phyloP scores from a whole-genome alignment of 2,888 invertebrate genomes.

The Drosophila emarginata region DNA sequence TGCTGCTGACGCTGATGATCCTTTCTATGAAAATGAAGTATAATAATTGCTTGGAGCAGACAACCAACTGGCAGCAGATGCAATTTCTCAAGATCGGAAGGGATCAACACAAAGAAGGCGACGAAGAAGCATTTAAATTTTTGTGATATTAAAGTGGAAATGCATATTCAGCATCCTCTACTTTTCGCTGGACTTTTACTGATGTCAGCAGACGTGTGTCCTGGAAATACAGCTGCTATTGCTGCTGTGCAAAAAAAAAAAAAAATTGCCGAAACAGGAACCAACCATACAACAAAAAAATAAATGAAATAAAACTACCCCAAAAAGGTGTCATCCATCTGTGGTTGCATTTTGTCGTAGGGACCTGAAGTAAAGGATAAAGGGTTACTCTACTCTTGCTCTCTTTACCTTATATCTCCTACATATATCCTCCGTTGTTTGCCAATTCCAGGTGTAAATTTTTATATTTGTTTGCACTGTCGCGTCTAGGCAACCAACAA shows the following conservation, averaged over 20 bases:
- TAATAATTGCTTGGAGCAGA: slow-evolving; percentile 61
- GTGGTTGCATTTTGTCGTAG: slow-evolving; percentile 57
- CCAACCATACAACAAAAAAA: slow-evolving; percentile 25
- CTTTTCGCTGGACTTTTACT: background rate
- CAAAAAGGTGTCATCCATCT: slow-evolving; percentile 58
- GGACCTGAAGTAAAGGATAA: slow-evolving; percentile 31
- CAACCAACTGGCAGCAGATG: slow-evolving; percentile 62
- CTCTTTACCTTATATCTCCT: slow-evolving; percentile 7
- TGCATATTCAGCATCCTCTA: slow-evolving; percentile 76
- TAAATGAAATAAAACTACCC: slow-evolving; percentile 25
- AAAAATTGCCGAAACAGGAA: slow-evolving; percentile 42
- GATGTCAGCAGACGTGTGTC: slow-evolving; percentile 68
- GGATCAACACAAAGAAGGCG: slow-evolving; percentile 48
- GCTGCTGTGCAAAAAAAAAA: slow-evolving; percentile 45
- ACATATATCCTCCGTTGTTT: slow-evolving; percentile 46
- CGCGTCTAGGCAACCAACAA: slow-evolving; percentile 4
- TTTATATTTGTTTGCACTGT: slow-evolving; percentile 31
- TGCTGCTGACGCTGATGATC: slow-evolving; percentile 21
- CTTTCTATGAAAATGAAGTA: slow-evolving; percentile 50
- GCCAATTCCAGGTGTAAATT: slow-evolving; percentile 79
- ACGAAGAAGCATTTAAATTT: slow-evolving; percentile 71
- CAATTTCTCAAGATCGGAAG: slow-evolving; percentile 66
- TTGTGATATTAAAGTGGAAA: slow-evolving; percentile 74
- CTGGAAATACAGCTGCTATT: slow-evolving; percentile 70
- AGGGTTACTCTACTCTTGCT: slow-evolving; percentile 52